Evolutionary conservation across 1,140 invertebrate genomes (phyloP), one percentile per base, ranked within the genome.

Genomic region (Brachionus plicatilis): DNA sequence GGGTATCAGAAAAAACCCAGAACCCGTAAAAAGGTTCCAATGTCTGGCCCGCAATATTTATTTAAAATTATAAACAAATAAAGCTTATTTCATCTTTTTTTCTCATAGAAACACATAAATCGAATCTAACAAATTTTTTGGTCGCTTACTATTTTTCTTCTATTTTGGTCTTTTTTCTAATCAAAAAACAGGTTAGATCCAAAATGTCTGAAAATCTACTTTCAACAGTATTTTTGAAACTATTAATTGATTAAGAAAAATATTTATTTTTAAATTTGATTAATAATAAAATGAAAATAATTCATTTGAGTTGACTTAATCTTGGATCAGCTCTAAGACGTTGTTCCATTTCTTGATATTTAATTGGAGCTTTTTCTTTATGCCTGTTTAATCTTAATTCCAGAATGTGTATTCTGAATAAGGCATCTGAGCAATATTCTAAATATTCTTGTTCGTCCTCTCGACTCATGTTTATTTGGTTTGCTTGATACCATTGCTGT

Each of bases 371-470:
- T 86, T 88, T 87, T 85, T 90, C 88, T 84, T 90, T 90, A 85
- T 90, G 89, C 85, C 89, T 90, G 86, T 70, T 60, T 20, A 50
- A 87, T 84, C 89, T 85, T 1, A 88, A 85, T 84, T 90, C 90
- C 5, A 90, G 84, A 47, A 90, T 90, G 80, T 89, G 88, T 53
- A 90, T 90, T 80, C 87, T 87, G 86, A 90, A 90, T 86, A 90
- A 88, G n/a, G 89, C 88, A 84, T 90, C 89, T 83, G 87, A 88
- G 86, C 89, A 90, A 85, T 90, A 90, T 66, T 88, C 87, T 27
- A 90, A 86, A 86, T 90, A 90, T 60, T 90, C 87, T 60, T 89
- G 88, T 86, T 90, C 90, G 85, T 90, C 89, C 83, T 90, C 88
- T 80, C 90, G 89, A 27, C 86, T 86, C 89, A 90, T 89, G 20